phyloP scores from a whole-genome alignment of 2,797 vertebrate genomes.

The Diglossa cyanea region DNA sequence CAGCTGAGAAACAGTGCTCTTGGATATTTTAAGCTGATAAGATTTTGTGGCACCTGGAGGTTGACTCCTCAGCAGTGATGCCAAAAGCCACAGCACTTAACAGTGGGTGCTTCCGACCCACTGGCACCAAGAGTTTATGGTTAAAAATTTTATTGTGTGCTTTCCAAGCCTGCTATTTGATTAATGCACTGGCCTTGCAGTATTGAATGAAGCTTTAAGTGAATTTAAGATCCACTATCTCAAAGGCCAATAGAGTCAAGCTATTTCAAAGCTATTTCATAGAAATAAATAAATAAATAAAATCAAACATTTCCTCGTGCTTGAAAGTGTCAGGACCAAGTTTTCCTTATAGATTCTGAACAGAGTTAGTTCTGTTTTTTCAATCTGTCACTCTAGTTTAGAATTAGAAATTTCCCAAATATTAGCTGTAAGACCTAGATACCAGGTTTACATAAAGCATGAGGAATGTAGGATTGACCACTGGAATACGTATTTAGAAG shows the following conservation, averaged over 20 bases:
- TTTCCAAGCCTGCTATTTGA: constrained; percentile 32
- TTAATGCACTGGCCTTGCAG: not conserved
- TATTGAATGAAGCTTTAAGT: constrained; percentile 1
- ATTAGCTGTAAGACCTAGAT: not conserved
- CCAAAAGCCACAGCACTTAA: constrained; percentile 36
- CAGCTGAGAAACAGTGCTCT: not conserved
- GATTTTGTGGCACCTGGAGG: not conserved
- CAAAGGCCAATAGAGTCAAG: not conserved
- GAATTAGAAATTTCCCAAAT: not conserved
- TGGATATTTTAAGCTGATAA: not conserved
- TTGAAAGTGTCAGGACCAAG: not conserved
- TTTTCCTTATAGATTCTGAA: not conserved
- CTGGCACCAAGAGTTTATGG: not conserved
- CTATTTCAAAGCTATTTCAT: not conserved
- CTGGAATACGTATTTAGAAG: not conserved
- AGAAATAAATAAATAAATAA: not conserved
- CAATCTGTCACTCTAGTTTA: not conserved
- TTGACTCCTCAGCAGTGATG: not conserved
- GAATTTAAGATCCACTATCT: constrained; percentile 4
- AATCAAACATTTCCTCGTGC: not conserved
- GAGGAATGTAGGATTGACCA: not conserved
- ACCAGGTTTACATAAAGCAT: not conserved
- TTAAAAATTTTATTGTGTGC: constrained; percentile 18
- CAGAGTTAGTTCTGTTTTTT: not conserved
- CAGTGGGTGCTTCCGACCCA: not conserved